Evolutionary conservation across 2,888 invertebrate genomes (phyloP).

Genomic region (Troilus luridus): DNA sequence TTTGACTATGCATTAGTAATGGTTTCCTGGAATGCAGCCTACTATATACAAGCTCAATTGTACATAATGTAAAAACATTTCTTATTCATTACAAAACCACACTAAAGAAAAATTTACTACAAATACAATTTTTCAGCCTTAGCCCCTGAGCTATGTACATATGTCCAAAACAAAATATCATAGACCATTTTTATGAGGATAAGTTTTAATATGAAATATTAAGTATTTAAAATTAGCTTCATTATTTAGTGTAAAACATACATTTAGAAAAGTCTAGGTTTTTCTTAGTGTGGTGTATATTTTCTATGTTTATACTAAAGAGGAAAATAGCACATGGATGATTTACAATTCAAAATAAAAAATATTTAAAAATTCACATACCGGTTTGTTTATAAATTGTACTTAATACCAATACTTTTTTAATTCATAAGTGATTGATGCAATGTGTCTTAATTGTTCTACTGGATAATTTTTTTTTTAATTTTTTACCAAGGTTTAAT

Average conservation of each 20-base stretch:
- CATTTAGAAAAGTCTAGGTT: background rate
- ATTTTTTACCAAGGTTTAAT: too few relatives aligned
- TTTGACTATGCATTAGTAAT: slow-evolving; percentile 16
- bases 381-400: background rate
- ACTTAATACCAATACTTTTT: too few relatives aligned
- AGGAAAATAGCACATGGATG: background rate
- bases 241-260: background rate
- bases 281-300: background rate
- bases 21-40: slow-evolving; percentile 22
- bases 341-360: background rate
- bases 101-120: background rate
- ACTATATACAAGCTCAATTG: background rate
- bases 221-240: background rate
- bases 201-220: background rate
- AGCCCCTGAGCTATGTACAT: background rate
- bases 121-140: background rate
- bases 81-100: background rate
- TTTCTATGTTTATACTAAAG: background rate
- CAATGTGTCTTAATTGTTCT: too few relatives aligned
- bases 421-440: too few relatives aligned
- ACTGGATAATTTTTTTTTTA: too few relatives aligned
- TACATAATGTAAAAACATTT: background rate
- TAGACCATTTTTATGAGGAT: background rate
- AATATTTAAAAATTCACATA: background rate
- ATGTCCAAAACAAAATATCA: background rate